Evolutionary conservation across 2,888 invertebrate species (phyloP), one percentile per base, ranked within the genome.

Genomic region (Malachius bipustulatus): DNA sequence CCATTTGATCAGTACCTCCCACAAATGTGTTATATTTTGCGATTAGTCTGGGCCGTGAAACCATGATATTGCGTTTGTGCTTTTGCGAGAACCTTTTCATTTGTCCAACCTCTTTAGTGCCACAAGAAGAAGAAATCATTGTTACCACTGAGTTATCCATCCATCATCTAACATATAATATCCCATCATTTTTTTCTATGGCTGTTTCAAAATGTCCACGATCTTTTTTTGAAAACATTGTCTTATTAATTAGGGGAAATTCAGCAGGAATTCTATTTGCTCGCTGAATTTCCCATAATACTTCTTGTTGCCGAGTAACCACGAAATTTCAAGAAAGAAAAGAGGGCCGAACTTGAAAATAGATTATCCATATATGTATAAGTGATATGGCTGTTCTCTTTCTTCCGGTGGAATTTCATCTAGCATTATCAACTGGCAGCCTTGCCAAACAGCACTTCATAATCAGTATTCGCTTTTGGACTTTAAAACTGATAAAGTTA

Each of bases 1-100:
- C 32, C 37, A 40, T 37, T 8, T 14, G 12, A 30, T 40, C 40
- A 8, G 40, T 35, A n/a, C 38, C 35, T 8, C 40, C 40, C 40
- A 40, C 38, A 15, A 14, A 13, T 11, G 9, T 13, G 19, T 40
- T 40, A 15, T 40, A 40, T 26, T 35, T 13, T 11, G 16, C 29
- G 4, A 38, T 16, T 2, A 16, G 3, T 19, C 16, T 14, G 4
- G 36, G 32, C 2, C 36, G n/a, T 9, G 10, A 14, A n/a, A 36
- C 14, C 13, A 6, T 8, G 19, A 37, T 16, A 28, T 15, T n/a
- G n/a, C n/a, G n/a, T n/a, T n/a, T n/a, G n/a, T n/a, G n/a, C n/a
- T n/a, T n/a, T 37, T 33, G 34, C 32, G 24, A 29, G 3, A 3
- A 35, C 11, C 30, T 9, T 11, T 16, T 31, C 16, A 16, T 19